Evolutionary conservation across 2,113 vertebrate species (phyloP).

Genomic region (Andinoacara biseriatus): DNA sequence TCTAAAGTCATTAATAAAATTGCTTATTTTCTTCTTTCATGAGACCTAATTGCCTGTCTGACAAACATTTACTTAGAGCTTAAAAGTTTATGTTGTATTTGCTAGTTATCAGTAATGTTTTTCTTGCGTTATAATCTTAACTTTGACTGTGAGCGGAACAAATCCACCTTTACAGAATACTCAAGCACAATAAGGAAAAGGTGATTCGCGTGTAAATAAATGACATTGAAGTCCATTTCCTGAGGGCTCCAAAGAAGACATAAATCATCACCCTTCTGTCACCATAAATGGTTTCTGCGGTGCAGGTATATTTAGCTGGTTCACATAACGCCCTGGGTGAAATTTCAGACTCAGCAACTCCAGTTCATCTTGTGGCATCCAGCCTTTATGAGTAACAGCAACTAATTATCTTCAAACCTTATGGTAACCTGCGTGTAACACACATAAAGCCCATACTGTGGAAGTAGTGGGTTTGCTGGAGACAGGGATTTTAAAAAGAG

Average conservation of each 20-base stretch:
- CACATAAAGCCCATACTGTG: background rate
- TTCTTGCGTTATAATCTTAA: slow-evolving; percentile 16
- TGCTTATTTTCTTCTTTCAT: slow-evolving; percentile 25
- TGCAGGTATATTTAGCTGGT: slow-evolving; percentile 37
- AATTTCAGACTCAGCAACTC: slow-evolving; percentile 36
- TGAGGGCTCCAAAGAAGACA: slow-evolving; percentile 31
- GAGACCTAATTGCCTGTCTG: slow-evolving; percentile 39
- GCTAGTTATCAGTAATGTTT: slow-evolving; percentile 35
- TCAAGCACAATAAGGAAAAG: slow-evolving; percentile 23
- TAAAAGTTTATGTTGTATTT: slow-evolving; percentile 27
- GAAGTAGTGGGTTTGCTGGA: background rate
- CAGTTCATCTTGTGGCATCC: background rate
- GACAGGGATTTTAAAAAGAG: background rate
- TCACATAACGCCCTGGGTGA: slow-evolving; percentile 29
- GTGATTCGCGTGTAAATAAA: slow-evolving; percentile 37
- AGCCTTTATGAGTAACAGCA: slow-evolving; percentile 22
- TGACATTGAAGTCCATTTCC: slow-evolving; percentile 45
- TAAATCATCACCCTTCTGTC: slow-evolving; percentile 43
- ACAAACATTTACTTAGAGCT: slow-evolving; percentile 30
- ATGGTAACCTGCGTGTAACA: background rate
- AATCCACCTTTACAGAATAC: slow-evolving; percentile 14
- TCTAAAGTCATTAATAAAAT: slow-evolving; percentile 42
- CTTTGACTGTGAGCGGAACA: slow-evolving; percentile 21
- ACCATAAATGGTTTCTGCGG: slow-evolving; percentile 41
- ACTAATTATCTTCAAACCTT: slow-evolving; percentile 15